Evolutionary conservation across 2,888 invertebrate genomes (phyloP).

Genomic region (Beris chalybata): DNA sequence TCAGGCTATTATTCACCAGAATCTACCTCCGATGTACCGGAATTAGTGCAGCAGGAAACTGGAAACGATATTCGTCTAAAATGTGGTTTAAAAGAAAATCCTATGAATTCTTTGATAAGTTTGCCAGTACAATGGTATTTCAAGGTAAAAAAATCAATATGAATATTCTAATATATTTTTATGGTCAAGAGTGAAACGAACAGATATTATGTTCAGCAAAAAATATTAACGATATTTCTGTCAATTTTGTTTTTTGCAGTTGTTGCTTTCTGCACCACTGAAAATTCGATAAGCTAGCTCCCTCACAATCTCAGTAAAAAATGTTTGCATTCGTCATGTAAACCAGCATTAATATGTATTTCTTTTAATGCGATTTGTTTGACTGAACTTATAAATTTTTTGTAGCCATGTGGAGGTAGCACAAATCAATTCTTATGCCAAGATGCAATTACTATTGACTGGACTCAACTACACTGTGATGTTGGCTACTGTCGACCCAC

Average conservation of each 20-base stretch:
- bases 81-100: slow-evolving; percentile 49
- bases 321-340: too few relatives aligned
- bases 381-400: not conserved
- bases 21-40: slow-evolving; percentile 39
- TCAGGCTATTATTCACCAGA: slow-evolving; percentile 8
- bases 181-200: too few relatives aligned
- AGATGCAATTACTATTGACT: slow-evolving; percentile 43
- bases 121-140: slow-evolving; percentile 48
- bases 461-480: slow-evolving; percentile 50
- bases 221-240: too few relatives aligned
- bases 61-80: slow-evolving; percentile 50
- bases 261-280: too few relatives aligned
- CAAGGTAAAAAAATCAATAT: slow-evolving; percentile 44
- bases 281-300: too few relatives aligned
- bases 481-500: slow-evolving; percentile 38
- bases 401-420: slow-evolving; percentile 48
- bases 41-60: slow-evolving; percentile 50
- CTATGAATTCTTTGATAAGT: slow-evolving; percentile 38
- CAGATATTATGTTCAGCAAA: too few relatives aligned
- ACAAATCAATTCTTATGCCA: slow-evolving; percentile 44
- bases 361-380: not conserved
- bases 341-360: not conserved
- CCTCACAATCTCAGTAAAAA: too few relatives aligned
- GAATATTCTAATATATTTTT: too few relatives aligned
- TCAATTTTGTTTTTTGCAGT: too few relatives aligned